These are phyloP conservation scores for Beroe forskalii DNA, from an alignment of 37 sponge, comb jelly and placozoan genomes.

Conservation along the genomic window DNA sequence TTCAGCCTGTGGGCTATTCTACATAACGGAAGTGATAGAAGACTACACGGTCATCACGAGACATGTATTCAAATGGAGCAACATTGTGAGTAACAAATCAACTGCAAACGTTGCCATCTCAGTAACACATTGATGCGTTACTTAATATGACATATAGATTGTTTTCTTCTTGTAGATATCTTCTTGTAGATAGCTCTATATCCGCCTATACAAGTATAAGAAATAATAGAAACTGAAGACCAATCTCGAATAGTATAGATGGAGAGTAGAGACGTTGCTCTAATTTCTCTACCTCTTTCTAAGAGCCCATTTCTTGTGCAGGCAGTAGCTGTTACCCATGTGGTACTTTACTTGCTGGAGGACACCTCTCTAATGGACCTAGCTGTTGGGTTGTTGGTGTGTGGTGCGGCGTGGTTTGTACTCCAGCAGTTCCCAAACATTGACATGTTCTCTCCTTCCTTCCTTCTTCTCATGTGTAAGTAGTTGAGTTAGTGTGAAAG, in stretches of 20 bases:
- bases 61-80: constrained; percentile 50
- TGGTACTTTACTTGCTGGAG: not conserved
- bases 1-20: constrained; percentile 38
- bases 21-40: constrained; percentile 46
- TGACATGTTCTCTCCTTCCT: constrained; percentile 37
- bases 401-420: not conserved
- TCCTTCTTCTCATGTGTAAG: constrained; percentile 17
- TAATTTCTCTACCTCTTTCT: too few species aligned
- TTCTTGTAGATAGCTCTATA: too few species aligned
- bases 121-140: too few species aligned
- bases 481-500: too few species aligned
- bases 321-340: not conserved
- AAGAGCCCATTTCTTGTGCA: constrained; percentile 6
- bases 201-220: too few species aligned
- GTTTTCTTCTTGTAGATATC: too few species aligned
- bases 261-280: too few species aligned
- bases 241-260: too few species aligned
- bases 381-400: not conserved
- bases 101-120: too few species aligned
- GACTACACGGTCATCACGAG: constrained; percentile 15
- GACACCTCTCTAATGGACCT: not conserved
- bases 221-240: too few species aligned
- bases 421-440: constrained; percentile 17
- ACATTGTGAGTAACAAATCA: constrained; percentile 47
- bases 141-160: too few species aligned